A percentile compares a stretch with the other conserved stretches of the same genome.
Conservation (phyloP, 1,140 invertebrate genomes). For the Proctacanthus coquilletti region DNA sequence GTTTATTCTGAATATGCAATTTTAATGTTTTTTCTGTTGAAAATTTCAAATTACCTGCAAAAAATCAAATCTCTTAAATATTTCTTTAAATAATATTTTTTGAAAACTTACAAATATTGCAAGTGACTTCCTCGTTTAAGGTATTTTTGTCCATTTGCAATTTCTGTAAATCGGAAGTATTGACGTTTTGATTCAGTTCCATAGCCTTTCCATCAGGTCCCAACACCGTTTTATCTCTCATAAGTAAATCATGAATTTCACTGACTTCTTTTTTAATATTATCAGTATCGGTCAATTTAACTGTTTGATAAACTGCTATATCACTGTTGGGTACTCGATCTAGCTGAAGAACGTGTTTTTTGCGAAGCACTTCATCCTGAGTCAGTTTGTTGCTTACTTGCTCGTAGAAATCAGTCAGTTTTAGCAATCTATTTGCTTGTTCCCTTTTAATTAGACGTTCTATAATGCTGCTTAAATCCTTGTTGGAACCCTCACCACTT, state of each 20-base stretch:
- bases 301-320: slow-evolving; percentile 22
- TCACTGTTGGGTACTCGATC: slow-evolving; percentile 17
- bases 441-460: slow-evolving; percentile 14
- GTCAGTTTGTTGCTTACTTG: slow-evolving; percentile 5
- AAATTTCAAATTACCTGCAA: slow-evolving; percentile 45
- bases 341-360: slow-evolving; percentile 14
- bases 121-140: slow-evolving; percentile 10
- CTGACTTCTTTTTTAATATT: slow-evolving; percentile 23
- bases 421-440: slow-evolving; percentile 2
- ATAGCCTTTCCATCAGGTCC: slow-evolving; percentile 42
- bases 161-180: too few relatives aligned
- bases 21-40: slow-evolving; percentile 51
- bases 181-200: slow-evolving; percentile 5
- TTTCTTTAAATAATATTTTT: too few relatives aligned
- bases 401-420: slow-evolving; percentile 7
- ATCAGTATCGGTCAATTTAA: slow-evolving; percentile 15
- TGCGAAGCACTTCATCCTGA: slow-evolving; percentile 2
- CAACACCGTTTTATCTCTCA: slow-evolving; percentile 33
- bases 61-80: too few relatives aligned
- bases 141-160: too few relatives aligned
- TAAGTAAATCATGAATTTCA: slow-evolving; percentile 21
- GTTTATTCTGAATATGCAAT: slow-evolving; percentile 50
- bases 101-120: slow-evolving; percentile 21
- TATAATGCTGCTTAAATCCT: slow-evolving; percentile 22
- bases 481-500: slow-evolving; percentile 1